These are phyloP conservation scores for Anthoscopus minutus DNA, from an alignment of 2,113 vertebrate species.

Conservation along the genomic window DNA sequence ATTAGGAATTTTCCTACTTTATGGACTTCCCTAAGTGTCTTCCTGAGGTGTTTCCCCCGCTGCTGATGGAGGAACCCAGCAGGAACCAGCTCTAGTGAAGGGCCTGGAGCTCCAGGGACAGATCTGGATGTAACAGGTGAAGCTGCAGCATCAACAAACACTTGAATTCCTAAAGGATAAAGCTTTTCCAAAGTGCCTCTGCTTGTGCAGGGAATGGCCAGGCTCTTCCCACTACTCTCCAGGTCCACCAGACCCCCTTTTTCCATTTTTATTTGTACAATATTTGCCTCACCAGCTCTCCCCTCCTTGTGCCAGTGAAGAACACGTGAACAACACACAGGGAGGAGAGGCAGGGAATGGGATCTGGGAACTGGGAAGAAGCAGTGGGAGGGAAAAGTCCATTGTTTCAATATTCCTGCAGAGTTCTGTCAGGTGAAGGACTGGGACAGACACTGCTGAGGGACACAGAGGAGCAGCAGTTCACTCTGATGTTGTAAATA, in stretches of 20 bases:
- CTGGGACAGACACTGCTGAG: not conserved
- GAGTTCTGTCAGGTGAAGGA: not conserved
- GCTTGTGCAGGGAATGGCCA: not conserved
- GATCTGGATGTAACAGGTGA: not conserved
- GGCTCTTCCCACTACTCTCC: not conserved
- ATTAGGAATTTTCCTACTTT: not conserved
- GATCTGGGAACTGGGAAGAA: not conserved
- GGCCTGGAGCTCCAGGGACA: not conserved
- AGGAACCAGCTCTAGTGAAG: not conserved
- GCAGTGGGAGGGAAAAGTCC: not conserved
- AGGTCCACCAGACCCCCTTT: not conserved
- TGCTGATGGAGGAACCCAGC: not conserved
- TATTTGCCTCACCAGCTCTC: not conserved
- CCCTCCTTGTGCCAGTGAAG: not conserved
- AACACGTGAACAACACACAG: rapidly evolving
- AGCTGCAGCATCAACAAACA: not conserved
- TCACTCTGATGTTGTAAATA: not conserved
- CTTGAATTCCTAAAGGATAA: not conserved
- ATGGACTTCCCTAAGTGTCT: not conserved
- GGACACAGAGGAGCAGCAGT: not conserved
- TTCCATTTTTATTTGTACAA: not conserved
- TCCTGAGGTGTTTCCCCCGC: not conserved
- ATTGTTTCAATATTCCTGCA: not conserved
- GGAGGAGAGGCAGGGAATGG: not conserved
- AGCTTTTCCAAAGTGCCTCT: not conserved